Evolutionary conservation across 2,888 invertebrate genomes (phyloP).

Genomic region (Drosophila austrosaltans): DNA sequence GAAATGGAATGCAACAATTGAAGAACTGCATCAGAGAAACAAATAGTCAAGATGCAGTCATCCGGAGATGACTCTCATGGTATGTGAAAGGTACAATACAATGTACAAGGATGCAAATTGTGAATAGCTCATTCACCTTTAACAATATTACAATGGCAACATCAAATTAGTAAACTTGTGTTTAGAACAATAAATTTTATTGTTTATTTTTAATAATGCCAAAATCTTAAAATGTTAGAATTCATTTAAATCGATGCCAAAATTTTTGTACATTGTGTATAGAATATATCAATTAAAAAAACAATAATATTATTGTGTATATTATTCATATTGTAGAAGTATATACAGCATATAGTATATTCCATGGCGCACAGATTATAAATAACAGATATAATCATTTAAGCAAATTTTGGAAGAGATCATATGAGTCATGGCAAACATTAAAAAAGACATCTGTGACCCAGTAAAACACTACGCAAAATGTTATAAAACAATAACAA

Average conservation of each 20-base stretch:
- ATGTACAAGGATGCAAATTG: background rate
- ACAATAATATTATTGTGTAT: background rate
- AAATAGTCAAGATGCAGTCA: background rate
- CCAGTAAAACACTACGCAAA: constrained; percentile 4
- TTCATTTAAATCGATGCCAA: too few species aligned
- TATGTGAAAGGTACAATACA: background rate
- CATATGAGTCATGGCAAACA: background rate
- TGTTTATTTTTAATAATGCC: too few species aligned
- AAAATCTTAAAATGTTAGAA: too few species aligned
- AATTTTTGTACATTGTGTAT: too few species aligned
- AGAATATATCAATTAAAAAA: background rate
- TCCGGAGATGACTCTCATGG: background rate
- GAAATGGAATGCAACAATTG: background rate
- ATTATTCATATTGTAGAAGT: background rate
- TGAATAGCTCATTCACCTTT: background rate
- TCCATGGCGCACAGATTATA: background rate
- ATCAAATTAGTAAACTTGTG: too few species aligned
- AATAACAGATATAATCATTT: background rate
- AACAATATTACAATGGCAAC: too few species aligned
- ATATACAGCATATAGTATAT: too few species aligned
- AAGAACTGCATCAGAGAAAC: background rate
- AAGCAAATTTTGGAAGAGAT: constrained; percentile 9
- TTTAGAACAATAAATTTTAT: too few species aligned
- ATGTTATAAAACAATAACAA: background rate
- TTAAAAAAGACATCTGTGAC: constrained; percentile 2